These are phyloP conservation scores for Dicrostonyx torquatus DNA, from an alignment of 2,797 vertebrate genomes.

Conservation along the genomic window DNA sequence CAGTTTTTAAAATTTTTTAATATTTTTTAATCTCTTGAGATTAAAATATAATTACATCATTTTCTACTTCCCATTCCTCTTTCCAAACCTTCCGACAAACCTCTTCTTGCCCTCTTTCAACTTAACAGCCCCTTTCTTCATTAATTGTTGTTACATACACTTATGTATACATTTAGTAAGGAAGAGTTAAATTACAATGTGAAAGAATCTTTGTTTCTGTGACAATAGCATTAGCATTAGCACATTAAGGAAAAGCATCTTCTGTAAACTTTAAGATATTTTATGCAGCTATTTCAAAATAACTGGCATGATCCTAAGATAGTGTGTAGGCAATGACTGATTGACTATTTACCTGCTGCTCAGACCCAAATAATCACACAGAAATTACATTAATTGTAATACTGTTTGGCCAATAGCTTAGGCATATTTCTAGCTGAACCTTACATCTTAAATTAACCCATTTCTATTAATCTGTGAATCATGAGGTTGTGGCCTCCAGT, in stretches of 20 bases:
- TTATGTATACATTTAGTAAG: neutral
- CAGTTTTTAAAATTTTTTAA: neutral
- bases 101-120: neutral
- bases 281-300: neutral
- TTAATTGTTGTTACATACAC: neutral
- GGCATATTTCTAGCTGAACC: too few relatives aligned
- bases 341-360: too few relatives aligned
- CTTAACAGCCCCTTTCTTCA: neutral
- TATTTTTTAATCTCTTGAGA: neutral
- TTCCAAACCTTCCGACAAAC: neutral
- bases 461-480: too few relatives aligned
- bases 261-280: neutral
- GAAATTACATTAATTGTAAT: too few relatives aligned
- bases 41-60: neutral
- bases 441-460: too few relatives aligned
- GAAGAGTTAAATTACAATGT: neutral
- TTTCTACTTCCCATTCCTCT: neutral
- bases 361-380: too few relatives aligned
- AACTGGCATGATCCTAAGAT: neutral
- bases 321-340: neutral
- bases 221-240: neutral
- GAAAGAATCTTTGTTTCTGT: neutral
- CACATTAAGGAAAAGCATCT: neutral
- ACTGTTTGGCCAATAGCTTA: too few relatives aligned
- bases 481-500: rapidly evolving